Conservation (phyloP, 2,113 vertebrate genomes). For the Dipodomys merriami region DNA sequence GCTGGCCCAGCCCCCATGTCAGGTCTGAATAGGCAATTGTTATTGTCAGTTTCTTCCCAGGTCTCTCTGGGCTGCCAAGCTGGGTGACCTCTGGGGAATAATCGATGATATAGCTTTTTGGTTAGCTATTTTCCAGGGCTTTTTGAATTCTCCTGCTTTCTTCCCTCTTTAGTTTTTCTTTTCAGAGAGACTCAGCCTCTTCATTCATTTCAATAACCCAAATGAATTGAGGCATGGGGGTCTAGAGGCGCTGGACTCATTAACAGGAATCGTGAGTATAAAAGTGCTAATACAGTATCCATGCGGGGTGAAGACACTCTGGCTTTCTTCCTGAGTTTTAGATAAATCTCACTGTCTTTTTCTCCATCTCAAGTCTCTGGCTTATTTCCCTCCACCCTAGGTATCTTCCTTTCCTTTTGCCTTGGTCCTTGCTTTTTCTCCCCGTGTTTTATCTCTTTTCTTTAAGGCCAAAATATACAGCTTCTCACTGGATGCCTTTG, state of each 20-base stretch:
- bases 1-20: accelerated
- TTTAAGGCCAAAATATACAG: slow-evolving; percentile 63
- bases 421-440: not conserved
- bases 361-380: not conserved
- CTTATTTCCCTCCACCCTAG: not conserved
- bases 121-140: not conserved
- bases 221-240: not conserved
- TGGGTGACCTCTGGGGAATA: not conserved
- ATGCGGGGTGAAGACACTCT: not conserved
- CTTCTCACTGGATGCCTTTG: slow-evolving; percentile 46
- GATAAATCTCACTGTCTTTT: not conserved
- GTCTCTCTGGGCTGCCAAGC: not conserved
- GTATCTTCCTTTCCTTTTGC: slow-evolving; percentile 16
- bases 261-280: not conserved
- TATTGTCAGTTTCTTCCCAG: not conserved
- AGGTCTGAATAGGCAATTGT: not conserved
- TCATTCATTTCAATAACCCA: not conserved
- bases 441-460: not conserved
- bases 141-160: not conserved
- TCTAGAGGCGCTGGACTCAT: not conserved
- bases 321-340: not conserved
- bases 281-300: not conserved
- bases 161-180: slow-evolving; percentile 8
- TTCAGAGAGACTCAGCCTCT: slow-evolving; percentile 25
- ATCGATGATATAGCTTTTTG: slow-evolving; percentile 33